Conservation (phyloP, 2,113 vertebrate species). For the Nothobranchius furzeri region DNA sequence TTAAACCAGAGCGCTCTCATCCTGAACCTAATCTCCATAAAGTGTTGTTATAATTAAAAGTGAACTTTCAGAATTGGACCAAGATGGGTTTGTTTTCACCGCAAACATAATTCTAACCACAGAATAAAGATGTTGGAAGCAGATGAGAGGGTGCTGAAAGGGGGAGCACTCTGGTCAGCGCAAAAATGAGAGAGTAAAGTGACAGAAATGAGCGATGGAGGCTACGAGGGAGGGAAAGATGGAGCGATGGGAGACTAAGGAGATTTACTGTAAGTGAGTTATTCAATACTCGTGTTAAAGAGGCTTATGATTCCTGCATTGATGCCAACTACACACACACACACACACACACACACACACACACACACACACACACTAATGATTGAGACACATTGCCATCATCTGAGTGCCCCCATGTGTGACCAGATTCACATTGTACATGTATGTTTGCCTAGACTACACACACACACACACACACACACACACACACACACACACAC, state of each 20-base stretch:
- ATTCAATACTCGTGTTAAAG: slow-evolving; percentile 94
- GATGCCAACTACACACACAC: slow-evolving; percentile 27
- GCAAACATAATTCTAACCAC: background rate
- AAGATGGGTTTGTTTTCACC: background rate
- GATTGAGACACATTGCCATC: no score
- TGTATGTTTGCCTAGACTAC: no score
- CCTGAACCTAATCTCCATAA: background rate
- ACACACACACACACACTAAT: background rate
- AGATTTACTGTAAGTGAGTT: slow-evolving; percentile 88
- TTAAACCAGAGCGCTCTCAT: background rate
- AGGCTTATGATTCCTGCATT: slow-evolving; percentile 79
- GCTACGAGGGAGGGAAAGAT: slow-evolving; percentile 10
- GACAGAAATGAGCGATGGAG: slow-evolving; percentile 1
- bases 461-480: no score
- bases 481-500: no score
- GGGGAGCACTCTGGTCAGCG: background rate
- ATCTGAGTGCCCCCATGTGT: no score
- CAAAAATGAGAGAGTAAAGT: background rate
- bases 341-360: slow-evolving; percentile 22
- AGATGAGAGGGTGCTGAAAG: background rate
- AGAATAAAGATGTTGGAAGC: background rate
- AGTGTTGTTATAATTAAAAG: background rate
- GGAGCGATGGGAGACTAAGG: slow-evolving; percentile 76
- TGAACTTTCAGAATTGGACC: background rate
- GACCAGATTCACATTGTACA: no score